Evolutionary conservation across 2,797 vertebrate species (phyloP).

Genomic region (Melopsittacus undulatus): DNA sequence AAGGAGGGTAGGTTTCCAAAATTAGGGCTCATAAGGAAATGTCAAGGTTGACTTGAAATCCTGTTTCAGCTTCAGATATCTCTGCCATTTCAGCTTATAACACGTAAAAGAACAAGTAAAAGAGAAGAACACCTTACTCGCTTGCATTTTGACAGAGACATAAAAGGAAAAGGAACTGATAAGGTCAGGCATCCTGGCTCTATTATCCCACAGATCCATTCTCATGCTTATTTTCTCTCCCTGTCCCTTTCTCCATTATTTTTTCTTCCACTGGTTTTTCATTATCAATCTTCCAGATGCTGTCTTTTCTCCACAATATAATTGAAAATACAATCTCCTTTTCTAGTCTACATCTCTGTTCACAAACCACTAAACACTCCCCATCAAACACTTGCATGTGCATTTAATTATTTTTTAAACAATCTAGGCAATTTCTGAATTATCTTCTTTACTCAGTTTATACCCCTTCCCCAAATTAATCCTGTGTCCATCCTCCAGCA

Average conservation of each 20-base stretch:
- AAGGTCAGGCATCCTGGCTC: neutral
- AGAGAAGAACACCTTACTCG: neutral
- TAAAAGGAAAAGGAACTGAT: neutral
- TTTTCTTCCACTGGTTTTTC: neutral
- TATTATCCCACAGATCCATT: neutral
- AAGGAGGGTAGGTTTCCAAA: neutral
- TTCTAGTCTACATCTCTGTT: neutral
- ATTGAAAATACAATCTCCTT: neutral
- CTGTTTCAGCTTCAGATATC: neutral
- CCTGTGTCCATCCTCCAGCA: neutral
- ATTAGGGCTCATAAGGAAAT: neutral
- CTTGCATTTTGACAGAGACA: neutral
- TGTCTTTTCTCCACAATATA: neutral
- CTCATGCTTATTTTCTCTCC: neutral
- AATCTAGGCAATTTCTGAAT: neutral
- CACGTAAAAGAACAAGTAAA: neutral
- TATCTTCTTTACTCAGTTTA: neutral
- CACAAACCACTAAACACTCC: neutral
- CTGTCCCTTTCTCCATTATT: neutral
- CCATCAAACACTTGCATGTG: neutral
- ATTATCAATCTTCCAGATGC: neutral
- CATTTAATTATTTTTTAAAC: neutral
- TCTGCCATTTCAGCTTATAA: neutral
- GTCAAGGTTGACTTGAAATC: neutral
- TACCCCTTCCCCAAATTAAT: neutral